A percentile compares a stretch with the other conserved stretches of the same genome.
Conservation (phyloP, 2,113 vertebrate species). For the Natator depressus region DNA sequence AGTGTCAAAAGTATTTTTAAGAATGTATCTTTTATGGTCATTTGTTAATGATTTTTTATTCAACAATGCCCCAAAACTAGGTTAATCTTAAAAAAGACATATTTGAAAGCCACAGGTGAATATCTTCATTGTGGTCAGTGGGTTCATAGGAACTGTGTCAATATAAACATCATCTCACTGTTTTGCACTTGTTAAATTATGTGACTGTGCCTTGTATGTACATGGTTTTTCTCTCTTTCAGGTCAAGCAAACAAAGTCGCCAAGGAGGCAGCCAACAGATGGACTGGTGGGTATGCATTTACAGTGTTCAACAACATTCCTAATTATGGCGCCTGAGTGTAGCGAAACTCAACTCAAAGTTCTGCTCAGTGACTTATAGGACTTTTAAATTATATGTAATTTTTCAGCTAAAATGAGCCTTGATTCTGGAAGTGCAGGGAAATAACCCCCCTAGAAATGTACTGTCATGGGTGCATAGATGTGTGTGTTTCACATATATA, state of each 20-base stretch:
- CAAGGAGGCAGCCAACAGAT: constrained; percentile 94
- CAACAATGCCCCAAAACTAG: no score
- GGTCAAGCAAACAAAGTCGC: constrained; percentile 88
- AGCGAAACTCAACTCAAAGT: background rate
- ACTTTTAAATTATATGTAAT: background rate
- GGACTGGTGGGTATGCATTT: constrained; percentile 89
- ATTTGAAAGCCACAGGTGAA: background rate
- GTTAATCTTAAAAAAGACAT: background rate
- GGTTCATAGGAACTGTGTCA: background rate
- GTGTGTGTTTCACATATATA: background rate
- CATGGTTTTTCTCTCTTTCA: constrained; percentile 69
- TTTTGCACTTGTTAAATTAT: background rate
- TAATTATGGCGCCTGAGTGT: background rate
- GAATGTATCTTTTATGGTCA: background rate
- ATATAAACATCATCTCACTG: background rate
- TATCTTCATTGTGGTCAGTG: background rate
- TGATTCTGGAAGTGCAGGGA: background rate
- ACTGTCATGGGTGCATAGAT: background rate
- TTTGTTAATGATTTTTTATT: background rate
- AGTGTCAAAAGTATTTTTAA: no score
- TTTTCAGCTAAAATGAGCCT: background rate
- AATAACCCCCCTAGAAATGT: background rate
- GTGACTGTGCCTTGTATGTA: background rate
- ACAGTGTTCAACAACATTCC: background rate
- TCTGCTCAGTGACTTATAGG: background rate